A percentile compares a stretch with the other conserved stretches of the same genome.
These are phyloP conservation scores for Thaumatotibia leucotreta DNA, from an alignment of 1,140 invertebrate genomes.

Conservation along the genomic window DNA sequence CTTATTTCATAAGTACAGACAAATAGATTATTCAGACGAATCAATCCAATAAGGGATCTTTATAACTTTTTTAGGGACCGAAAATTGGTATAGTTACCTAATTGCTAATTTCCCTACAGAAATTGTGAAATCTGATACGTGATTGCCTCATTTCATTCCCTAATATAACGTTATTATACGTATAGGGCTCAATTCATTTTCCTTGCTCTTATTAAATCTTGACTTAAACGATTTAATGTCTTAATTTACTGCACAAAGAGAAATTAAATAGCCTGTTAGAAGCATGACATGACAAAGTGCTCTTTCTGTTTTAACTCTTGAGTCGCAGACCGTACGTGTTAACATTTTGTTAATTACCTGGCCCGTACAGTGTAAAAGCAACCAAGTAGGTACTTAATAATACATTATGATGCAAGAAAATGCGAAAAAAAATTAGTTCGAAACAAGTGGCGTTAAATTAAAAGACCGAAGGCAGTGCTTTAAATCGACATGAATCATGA, in stretches of 20 bases:
- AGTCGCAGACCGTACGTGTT: constrained; percentile 59
- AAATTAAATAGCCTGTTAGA: constrained; percentile 71
- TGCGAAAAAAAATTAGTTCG: too few species aligned
- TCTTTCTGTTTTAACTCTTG: constrained; percentile 65
- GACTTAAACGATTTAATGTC: constrained; percentile 65
- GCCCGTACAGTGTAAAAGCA: constrained; percentile 49
- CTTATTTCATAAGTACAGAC: too few species aligned
- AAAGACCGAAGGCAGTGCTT: too few species aligned
- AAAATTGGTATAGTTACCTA: too few species aligned
- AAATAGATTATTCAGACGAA: too few species aligned
- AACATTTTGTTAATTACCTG: constrained; percentile 63
- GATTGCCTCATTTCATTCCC: background rate
- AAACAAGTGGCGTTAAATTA: too few species aligned
- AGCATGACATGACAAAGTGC: constrained; percentile 69
- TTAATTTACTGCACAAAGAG: constrained; percentile 71
- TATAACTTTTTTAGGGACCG: too few species aligned
- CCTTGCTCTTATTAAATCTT: constrained; percentile 34
- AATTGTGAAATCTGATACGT: background rate
- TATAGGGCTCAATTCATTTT: constrained; percentile 35
- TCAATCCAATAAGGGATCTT: too few species aligned
- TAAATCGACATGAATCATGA: too few species aligned
- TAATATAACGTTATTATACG: constrained; percentile 17
- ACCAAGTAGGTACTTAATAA: too few species aligned
- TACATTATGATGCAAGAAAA: too few species aligned
- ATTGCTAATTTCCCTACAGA: constrained; percentile 19